A percentile compares a stretch with the other conserved stretches of the same genome.
Evolutionary conservation across 92 coral and sea anemone genomes (phyloP).

Genomic region (Desmophyllum pertusum): DNA sequence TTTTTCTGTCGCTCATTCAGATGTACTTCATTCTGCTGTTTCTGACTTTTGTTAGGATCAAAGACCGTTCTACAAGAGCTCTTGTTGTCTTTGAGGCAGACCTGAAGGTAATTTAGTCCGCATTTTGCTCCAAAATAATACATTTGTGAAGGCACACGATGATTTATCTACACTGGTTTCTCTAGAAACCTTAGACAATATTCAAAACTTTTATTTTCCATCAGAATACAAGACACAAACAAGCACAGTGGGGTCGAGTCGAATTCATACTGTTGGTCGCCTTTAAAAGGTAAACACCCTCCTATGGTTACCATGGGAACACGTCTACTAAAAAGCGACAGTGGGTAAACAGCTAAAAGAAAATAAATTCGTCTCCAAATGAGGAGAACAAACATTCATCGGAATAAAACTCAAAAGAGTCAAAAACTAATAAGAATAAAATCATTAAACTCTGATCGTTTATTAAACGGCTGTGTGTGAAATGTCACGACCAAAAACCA

Average conservation of each 20-base stretch:
- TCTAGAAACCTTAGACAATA: too few species aligned
- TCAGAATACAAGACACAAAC: neutral
- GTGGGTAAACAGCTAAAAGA: neutral
- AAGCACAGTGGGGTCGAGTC: neutral
- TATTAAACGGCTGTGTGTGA: neutral
- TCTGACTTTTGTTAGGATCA: neutral
- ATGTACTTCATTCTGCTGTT: neutral
- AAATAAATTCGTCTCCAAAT: slow-evolving; percentile 6
- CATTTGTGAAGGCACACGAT: neutral
- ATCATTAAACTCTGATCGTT: slow-evolving; percentile 16
- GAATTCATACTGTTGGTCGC: neutral
- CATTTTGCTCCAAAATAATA: neutral
- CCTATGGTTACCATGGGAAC: slow-evolving; percentile 4
- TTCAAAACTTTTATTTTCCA: neutral
- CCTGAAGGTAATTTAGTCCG: neutral
- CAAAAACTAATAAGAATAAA: slow-evolving; percentile 3
- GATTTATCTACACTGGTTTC: neutral
- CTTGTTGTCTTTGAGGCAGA: neutral
- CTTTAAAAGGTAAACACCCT: too few species aligned
- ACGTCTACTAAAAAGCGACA: slow-evolving; percentile 6
- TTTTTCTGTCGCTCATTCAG: neutral
- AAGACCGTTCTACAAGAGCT: neutral
- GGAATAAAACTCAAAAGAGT: neutral
- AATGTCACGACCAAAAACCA: slow-evolving; percentile 1
- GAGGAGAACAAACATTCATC: neutral